phyloP scores from a whole-genome alignment of 2,888 invertebrate genomes.

The Drosophila leonis region DNA sequence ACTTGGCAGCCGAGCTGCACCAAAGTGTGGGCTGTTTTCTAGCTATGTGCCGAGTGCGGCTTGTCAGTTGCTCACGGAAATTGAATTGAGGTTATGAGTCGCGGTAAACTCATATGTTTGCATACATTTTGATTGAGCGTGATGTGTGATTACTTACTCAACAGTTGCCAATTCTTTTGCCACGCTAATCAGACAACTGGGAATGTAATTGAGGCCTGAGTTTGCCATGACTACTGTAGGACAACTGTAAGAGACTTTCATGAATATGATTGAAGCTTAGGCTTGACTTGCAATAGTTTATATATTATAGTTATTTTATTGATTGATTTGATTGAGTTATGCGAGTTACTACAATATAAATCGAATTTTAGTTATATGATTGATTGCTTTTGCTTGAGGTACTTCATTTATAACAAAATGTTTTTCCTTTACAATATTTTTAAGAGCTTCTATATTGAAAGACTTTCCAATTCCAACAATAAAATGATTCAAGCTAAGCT shows the following conservation, averaged over 20 bases:
- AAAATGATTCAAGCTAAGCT: not conserved
- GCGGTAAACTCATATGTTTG: constrained; percentile 33
- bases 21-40: constrained; percentile 6
- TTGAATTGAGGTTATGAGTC: constrained; percentile 53
- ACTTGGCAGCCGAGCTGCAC: constrained; percentile 45
- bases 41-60: constrained; percentile 13
- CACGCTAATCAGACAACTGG: not conserved
- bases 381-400: not conserved
- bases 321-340: no score
- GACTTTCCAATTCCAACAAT: not conserved
- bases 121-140: constrained; percentile 48
- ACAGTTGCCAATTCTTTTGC: constrained; percentile 2
- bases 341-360: no score
- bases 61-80: constrained; percentile 40
- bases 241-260: no score
- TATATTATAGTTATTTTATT: no score
- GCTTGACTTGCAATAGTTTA: no score
- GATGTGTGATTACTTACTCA: constrained; percentile 10
- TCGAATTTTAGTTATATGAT: not conserved
- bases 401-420: no score
- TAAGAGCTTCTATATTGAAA: not conserved
- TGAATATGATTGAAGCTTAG: no score
- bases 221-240: not conserved
- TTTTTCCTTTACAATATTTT: no score
- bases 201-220: no score